Evolutionary conservation across 2,888 invertebrate species (phyloP), one percentile per base, ranked within the genome.

Genomic region (Nycteola revayana): DNA sequence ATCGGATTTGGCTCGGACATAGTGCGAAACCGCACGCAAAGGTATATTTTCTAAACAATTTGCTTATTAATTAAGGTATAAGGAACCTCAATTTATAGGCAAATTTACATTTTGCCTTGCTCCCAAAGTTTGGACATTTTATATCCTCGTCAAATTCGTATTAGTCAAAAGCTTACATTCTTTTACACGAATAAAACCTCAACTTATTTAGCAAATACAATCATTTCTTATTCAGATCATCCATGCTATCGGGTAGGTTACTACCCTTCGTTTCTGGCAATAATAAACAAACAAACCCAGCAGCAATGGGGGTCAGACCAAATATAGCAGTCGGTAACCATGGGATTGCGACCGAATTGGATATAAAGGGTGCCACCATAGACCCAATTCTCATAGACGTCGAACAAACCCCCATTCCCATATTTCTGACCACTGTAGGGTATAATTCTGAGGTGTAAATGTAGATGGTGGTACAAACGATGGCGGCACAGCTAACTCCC

Each of bases 381-480:
- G 96, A 96, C 0, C 97, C 97, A 8, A 96, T 70, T 45, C 97
- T 90, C 34, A 96, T 96, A 24, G 92, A 91, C 87, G 94, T 94
- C 0, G 96, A 96, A 30, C 94, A 93, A 0, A 93, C 90, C 0
- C 97, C 97, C 66, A 97, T 91, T 0, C 95, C 96, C 66, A 94
- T 93, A 60, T 96, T 97, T 7, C 97, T 90, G 0, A 96, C 93
- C 0, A 96, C 94, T 0, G 97, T 97, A 0, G 97, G 97, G 66
- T 95, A 97, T 3, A 96, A 69, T 72, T 97, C 97, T 0, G 96
- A 95, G 0, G 94, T 93, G 74, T 94, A 96, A 5, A 97, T 91
- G 69, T 97, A 97, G 6, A 94, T 93, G 1, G 94, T 93, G 0
- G 94, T 93, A 51, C 96, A 96, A 0, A 93, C 92, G 0, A 95